Percentiles rank a stretch among this genome's conserved stretches.
Evolutionary conservation across 92 coral and sea anemone genomes (phyloP).

Genomic region (Virgularia gustaviana): DNA sequence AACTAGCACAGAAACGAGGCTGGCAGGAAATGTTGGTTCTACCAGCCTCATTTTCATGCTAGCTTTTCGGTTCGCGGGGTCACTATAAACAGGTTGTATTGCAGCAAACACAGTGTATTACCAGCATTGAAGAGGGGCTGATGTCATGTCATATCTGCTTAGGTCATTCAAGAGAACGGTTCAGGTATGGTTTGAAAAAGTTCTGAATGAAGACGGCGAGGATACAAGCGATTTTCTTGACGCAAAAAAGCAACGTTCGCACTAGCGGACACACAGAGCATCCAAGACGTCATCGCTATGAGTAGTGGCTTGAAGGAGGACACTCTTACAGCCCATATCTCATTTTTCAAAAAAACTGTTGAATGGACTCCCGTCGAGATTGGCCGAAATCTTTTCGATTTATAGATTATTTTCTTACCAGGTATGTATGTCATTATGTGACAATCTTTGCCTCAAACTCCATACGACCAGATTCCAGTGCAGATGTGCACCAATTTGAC

Average conservation of each 20-base stretch:
- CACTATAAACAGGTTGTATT: too few species aligned
- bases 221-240: neutral
- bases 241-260: neutral
- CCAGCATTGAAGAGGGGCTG: neutral
- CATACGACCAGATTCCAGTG: too few species aligned
- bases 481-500: too few species aligned
- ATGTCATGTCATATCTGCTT: neutral
- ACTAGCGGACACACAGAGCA: neutral
- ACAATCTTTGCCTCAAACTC: too few species aligned
- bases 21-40: neutral
- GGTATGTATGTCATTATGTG: too few species aligned
- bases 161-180: neutral
- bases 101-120: neutral
- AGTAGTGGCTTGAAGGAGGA: neutral
- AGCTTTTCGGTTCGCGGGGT: too few species aligned
- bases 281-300: neutral
- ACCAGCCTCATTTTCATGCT: too few species aligned
- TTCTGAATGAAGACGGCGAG: neutral
- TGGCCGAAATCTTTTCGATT: neutral
- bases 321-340: neutral
- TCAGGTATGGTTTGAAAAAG: neutral
- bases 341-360: neutral
- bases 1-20: too few species aligned
- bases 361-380: neutral
- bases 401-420: neutral